These are phyloP conservation scores for Azemiops feae DNA, from an alignment of 2,113 vertebrate genomes.

Conservation along the genomic window DNA sequence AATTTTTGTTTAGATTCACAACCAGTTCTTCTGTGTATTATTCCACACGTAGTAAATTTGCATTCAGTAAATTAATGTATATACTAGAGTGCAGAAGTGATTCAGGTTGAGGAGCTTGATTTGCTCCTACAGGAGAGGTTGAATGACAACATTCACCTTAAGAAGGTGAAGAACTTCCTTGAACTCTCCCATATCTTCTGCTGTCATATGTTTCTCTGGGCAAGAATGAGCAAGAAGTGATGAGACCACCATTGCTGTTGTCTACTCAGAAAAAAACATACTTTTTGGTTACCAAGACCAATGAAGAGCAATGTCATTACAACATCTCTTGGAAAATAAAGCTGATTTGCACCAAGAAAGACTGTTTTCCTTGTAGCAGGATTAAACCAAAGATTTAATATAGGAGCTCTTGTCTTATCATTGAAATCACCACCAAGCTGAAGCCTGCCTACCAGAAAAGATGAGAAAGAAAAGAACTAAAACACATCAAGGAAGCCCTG, in stretches of 20 bases:
- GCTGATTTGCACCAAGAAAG: neutral
- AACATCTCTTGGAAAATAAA: neutral
- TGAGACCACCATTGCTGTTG: neutral
- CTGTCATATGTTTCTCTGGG: neutral
- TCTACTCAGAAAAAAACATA: neutral
- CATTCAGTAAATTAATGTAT: neutral
- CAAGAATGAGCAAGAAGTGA: neutral
- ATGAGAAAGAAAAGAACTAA: too few relatives aligned
- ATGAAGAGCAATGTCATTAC: neutral
- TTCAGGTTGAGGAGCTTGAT: neutral
- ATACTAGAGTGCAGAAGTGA: neutral
- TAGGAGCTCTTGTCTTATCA: too few relatives aligned
- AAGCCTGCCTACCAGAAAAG: too few relatives aligned
- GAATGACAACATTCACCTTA: neutral
- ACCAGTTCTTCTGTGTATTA: neutral
- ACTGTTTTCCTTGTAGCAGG: neutral
- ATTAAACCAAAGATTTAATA: neutral
- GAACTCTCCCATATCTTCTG: neutral
- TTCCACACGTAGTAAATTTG: neutral
- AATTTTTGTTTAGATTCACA: slow-evolving; percentile 12
- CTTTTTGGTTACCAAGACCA: neutral
- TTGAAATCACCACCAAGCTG: neutral
- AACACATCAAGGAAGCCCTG: too few relatives aligned
- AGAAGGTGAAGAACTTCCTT: neutral
- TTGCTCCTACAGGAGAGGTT: neutral